Base-by-base conservation (phyloP, 2,888 invertebrate genomes). In the Mesorhabditis belari region DNA sequence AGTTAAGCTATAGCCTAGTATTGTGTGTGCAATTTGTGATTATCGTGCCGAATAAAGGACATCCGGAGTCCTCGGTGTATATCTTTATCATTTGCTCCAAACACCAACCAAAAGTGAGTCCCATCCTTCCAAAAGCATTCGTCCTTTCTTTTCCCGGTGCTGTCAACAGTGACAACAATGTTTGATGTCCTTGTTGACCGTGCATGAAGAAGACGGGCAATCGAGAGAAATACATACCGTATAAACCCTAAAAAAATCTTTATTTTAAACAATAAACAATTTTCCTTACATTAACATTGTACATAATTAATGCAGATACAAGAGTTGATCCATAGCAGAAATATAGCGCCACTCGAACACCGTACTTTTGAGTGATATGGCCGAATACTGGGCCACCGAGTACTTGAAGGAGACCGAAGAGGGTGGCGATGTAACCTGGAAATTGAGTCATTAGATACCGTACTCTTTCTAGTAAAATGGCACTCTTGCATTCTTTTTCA, bases 181-280 rank as follows among this genome's bases (percentile, higher is more conserved):
- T 71, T 61, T 77, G 77, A 57, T 72, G 70, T 19, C 67, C 69
- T 61, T 76, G 77, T 52, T 74, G 71, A 17, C 75, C 77, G 50
- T 73, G 74, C 74, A 77, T 77, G 29, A 77, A 72, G 1, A 77
- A 27, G 6, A 64, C 66, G 0, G 71, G 71, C 17, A 75, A 29
- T 5, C 74, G 61, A 57, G 71, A 71, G 5, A 73, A 27, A 4
- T 73, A 54, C 0, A 75, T n/a, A n/a, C n/a, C n/a, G n/a, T n/a
- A n/a, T n/a, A n/a, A n/a, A n/a, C n/a, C n/a, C n/a, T n/a, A n/a
- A n/a, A n/a, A n/a, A n/a, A n/a, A n/a, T n/a, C n/a, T 51, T 4
- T 50, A 12, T 23, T n/a, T 55, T 25, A n/a, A 19, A n/a, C 25
- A 50, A 55, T n/a, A 19, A 19, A 6, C 19, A 21, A 6, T 29